Conservation (phyloP, 2,113 vertebrate species). For the Trichechus manatus region DNA sequence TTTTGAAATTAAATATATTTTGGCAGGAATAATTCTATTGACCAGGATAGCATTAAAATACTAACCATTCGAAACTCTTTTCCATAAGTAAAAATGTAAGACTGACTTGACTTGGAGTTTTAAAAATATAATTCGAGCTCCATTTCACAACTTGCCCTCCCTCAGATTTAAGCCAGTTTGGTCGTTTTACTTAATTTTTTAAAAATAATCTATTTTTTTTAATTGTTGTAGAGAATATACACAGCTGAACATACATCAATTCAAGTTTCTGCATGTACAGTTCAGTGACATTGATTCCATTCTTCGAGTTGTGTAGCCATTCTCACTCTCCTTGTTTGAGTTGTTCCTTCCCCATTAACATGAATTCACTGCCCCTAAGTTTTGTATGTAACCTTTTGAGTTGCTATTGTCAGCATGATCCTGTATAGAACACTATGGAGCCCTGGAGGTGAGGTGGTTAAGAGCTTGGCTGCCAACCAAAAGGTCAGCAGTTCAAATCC, state of each 20-base stretch:
- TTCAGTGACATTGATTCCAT: too few species aligned
- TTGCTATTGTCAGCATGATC: neutral
- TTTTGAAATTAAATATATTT: conserved; percentile 32
- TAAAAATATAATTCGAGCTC: neutral
- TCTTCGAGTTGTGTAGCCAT: too few species aligned
- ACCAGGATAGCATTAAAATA: neutral
- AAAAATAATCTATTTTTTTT: neutral
- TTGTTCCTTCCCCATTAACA: neutral
- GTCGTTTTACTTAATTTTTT: neutral
- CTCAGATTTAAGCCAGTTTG: neutral
- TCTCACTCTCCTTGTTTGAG: neutral
- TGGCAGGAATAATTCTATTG: neutral
- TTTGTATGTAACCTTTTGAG: neutral
- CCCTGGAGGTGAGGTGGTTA: too few species aligned
- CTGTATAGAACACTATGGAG: too few species aligned
- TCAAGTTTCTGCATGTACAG: too few species aligned
- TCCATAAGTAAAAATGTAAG: conserved; percentile 20
- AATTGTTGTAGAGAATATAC: too few species aligned
- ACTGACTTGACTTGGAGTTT: conserved; percentile 16
- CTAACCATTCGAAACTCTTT: neutral
- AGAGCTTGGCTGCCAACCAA: too few species aligned
- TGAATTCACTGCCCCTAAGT: neutral
- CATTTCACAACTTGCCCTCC: neutral
- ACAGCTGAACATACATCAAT: too few species aligned
- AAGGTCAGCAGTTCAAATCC: too few species aligned